A percentile compares a stretch with the other conserved stretches of the same genome.
Evolutionary conservation across 1,140 invertebrate species (phyloP).

Genomic region (Aphidius gifuensis): DNA sequence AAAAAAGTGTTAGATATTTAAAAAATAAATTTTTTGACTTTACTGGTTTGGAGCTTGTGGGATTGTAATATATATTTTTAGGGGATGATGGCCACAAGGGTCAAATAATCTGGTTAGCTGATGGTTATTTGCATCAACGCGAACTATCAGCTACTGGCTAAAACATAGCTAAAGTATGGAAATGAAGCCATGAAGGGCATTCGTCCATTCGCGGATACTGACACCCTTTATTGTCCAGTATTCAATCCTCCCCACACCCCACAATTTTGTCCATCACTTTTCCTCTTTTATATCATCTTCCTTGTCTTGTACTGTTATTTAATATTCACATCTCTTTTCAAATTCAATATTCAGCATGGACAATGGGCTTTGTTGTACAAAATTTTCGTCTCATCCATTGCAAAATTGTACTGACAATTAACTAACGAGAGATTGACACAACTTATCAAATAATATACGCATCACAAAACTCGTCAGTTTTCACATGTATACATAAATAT

Average conservation of each 20-base stretch:
- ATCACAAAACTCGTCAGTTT: constrained; percentile 28
- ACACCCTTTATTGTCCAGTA: constrained; percentile 11
- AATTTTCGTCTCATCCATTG: background rate
- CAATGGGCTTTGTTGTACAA: constrained; percentile 18
- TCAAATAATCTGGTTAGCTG: constrained; percentile 52
- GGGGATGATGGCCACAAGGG: constrained; percentile 29
- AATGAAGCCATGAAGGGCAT: constrained; percentile 46
- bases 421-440: constrained; percentile 56
- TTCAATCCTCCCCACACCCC: background rate
- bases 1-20: too few relatives aligned
- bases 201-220: constrained; percentile 39
- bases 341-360: constrained; percentile 24
- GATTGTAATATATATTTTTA: background rate
- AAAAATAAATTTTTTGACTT: too few relatives aligned
- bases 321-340: constrained; percentile 1
- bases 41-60: too few relatives aligned
- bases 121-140: constrained; percentile 30
- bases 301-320: background rate
- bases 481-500: too few relatives aligned
- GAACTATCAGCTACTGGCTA: constrained; percentile 38
- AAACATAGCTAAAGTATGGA: constrained; percentile 43
- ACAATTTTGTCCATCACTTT: background rate
- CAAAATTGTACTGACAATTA: constrained; percentile 43
- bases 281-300: background rate
- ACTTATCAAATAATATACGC: constrained; percentile 52